These are phyloP conservation scores for Amazona guildingii DNA, from an alignment of 2,113 vertebrate species.

Conservation along the genomic window DNA sequence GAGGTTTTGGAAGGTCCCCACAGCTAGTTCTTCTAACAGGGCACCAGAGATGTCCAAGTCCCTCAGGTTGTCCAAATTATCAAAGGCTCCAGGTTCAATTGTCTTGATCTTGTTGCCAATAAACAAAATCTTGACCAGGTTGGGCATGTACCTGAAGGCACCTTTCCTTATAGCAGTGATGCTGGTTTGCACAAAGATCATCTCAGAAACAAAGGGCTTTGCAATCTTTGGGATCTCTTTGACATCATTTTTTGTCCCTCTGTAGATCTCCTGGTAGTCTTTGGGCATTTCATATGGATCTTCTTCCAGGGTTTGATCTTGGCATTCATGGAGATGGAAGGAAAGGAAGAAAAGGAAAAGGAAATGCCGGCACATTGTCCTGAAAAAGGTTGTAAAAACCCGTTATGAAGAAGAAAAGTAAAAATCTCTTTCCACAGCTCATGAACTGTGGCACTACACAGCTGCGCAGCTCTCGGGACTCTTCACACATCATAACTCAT, in stretches of 20 bases:
- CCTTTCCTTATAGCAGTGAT: slow-evolving; percentile 68
- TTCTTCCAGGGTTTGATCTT: neutral
- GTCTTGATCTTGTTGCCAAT: slow-evolving; percentile 54
- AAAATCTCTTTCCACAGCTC: neutral
- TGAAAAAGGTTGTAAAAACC: neutral
- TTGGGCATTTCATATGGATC: slow-evolving; percentile 16
- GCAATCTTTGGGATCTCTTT: slow-evolving; percentile 69
- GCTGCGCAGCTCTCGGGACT: neutral
- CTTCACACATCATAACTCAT: neutral
- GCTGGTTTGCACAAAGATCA: slow-evolving; percentile 73
- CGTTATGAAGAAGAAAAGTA: neutral
- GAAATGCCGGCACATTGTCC: neutral
- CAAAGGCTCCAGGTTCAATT: slow-evolving; percentile 80
- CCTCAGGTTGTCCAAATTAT: slow-evolving; percentile 66
- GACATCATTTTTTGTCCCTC: neutral
- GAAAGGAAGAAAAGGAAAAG: slow-evolving; percentile 10
- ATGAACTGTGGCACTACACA: neutral
- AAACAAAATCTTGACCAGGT: slow-evolving; percentile 74
- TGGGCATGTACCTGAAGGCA: slow-evolving; percentile 72
- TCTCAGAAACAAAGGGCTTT: slow-evolving; percentile 61
- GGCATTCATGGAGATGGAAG: neutral
- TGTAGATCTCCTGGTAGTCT: slow-evolving; percentile 64
- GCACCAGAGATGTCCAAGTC: slow-evolving; percentile 73
- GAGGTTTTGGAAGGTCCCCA: slow-evolving; percentile 75
- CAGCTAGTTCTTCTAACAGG: slow-evolving; percentile 52